phyloP scores from a whole-genome alignment of 2,888 invertebrate genomes.

The Philonicus albiceps region DNA sequence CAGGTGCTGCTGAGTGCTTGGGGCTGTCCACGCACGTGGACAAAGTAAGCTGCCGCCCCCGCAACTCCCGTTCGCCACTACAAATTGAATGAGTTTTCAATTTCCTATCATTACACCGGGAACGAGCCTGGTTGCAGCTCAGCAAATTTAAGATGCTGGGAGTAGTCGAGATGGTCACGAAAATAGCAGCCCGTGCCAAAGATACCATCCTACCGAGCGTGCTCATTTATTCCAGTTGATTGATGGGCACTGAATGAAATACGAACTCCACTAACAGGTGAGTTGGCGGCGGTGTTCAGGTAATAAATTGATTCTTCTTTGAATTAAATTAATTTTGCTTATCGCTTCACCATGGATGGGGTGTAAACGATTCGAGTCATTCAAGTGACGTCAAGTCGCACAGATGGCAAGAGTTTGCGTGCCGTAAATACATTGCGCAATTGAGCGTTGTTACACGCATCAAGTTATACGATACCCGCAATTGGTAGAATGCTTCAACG shows the following conservation, averaged over 20 bases:
- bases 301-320: constrained; percentile 15
- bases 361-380: neutral
- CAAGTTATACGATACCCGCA: neutral
- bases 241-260: constrained; percentile 9
- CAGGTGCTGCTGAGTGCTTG: neutral
- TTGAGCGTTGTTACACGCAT: neutral
- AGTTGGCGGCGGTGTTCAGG: neutral
- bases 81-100: constrained; percentile 3
- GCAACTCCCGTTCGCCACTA: neutral
- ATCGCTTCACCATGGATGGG: neutral
- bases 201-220: neutral
- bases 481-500: neutral
- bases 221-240: constrained; percentile 12
- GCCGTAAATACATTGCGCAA: neutral
- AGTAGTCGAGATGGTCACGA: neutral
- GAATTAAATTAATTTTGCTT: constrained; percentile 5
- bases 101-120: neutral
- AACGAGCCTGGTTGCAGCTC: neutral
- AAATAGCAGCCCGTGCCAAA: neutral
- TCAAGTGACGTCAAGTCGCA: neutral
- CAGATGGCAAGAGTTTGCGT: neutral
- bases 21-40: neutral
- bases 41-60: neutral
- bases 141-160: neutral
- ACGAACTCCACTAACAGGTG: neutral